Evolutionary conservation across 2,797 vertebrate species (phyloP).

Genomic region (Smutsia temminckii): DNA sequence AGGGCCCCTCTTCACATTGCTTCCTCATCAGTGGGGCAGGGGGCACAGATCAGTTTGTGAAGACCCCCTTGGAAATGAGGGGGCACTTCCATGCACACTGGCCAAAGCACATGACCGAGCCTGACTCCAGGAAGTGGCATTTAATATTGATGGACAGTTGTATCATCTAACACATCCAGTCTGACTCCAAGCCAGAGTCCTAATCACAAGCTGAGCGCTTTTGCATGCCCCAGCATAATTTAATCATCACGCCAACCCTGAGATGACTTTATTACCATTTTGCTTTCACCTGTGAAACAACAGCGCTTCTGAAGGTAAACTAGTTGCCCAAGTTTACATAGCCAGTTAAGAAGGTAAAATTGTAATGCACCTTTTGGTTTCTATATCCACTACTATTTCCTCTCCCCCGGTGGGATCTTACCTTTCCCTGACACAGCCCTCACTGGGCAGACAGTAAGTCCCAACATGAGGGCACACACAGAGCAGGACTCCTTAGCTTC

Average conservation of each 20-base stretch:
- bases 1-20: background rate
- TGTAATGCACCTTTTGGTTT: background rate
- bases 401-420: background rate
- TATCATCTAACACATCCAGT: background rate
- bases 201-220: background rate
- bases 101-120: background rate
- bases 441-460: background rate
- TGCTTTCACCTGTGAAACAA: background rate
- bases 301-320: background rate
- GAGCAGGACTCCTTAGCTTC: too few species aligned
- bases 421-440: background rate
- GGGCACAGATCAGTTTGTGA: background rate
- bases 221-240: background rate
- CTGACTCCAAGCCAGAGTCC: background rate
- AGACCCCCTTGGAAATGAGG: background rate
- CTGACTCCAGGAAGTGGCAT: background rate
- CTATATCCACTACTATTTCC: background rate
- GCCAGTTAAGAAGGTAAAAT: background rate
- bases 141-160: background rate
- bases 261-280: background rate
- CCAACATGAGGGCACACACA: background rate
- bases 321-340: background rate
- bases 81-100: background rate
- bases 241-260: background rate
- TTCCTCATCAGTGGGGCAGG: background rate